Evolutionary conservation across 2,797 vertebrate genomes (phyloP), one percentile per base, ranked within the genome.

Genomic region (Carapus acus): DNA sequence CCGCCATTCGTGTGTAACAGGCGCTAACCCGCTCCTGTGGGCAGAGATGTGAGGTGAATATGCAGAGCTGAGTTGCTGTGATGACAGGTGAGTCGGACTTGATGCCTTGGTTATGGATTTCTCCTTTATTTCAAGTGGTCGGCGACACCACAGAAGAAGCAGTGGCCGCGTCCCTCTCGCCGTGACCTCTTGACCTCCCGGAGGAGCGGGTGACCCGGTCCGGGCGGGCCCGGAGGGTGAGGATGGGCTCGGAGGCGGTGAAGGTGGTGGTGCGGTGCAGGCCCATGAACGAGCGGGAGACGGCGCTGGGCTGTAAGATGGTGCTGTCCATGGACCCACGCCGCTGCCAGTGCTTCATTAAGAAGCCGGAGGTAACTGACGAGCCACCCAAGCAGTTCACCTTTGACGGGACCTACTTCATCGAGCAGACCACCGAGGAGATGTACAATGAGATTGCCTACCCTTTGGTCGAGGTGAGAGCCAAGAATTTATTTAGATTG

Each of bases 321-420:
- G 89, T 92, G 33, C 71, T 93, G 44, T 77, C 78, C 6, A 69
- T 89, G 78, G 90, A 92, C 52, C 71, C 78, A 12, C 43, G 62
- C 0, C 73, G 79, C 41, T 90, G 91, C 40, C 90, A 87, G 74
- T 94, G 92, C 74, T 91, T 89, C 72, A 90, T 96, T 54, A 71
- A 82, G 55, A 92, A 87, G 55, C 91, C 91, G 0, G 40, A 78
- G 1, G 83, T 79, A 0, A 2, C 47, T 0, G 70, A 83, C 0
- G 87, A 94, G 71, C 91, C 91, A 0, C 88, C 91, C 1, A 92
- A 92, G 65, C 91, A 89, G 74, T 94, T 97, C 85, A 93, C 90
- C 38, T 96, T 94, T 13, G 92, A 93, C 1, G 92, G 92, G 63
- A 89, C 88, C 0, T 94, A 93, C 78, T 77, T 73, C 58, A 66